Percentiles rank a stretch among this genome's conserved stretches.
Conservation (phyloP, 2,113 vertebrate species). For the Onychostoma macrolepis region DNA sequence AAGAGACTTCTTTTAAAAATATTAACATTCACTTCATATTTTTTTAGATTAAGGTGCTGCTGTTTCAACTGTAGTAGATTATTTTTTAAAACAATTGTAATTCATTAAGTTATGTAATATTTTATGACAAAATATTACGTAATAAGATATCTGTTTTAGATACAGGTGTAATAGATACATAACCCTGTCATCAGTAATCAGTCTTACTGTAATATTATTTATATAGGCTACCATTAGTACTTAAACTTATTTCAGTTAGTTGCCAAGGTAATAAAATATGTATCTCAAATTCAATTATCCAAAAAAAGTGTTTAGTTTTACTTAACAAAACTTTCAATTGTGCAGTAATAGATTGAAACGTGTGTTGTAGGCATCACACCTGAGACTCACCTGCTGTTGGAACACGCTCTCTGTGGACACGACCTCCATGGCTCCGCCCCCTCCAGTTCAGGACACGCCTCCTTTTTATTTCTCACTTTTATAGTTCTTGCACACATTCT, state of each 20-base stretch:
- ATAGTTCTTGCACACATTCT: conserved; percentile 38
- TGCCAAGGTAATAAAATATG: no score
- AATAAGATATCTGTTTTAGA: background rate
- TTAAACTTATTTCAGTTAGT: no score
- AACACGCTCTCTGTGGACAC: conserved; percentile 72
- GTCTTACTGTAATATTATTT: no score
- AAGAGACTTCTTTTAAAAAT: background rate
- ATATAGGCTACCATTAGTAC: no score
- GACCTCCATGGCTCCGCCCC: conserved; percentile 63
- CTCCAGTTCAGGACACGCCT: background rate
- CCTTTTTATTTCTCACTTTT: conserved; percentile 8
- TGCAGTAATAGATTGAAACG: background rate
- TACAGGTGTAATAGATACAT: background rate
- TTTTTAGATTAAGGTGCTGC: background rate
- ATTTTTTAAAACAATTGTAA: background rate
- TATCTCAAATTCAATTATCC: no score
- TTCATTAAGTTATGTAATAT: background rate
- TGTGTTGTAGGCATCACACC: conserved; percentile 68
- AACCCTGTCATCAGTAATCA: no score
- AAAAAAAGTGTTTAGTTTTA: no score
- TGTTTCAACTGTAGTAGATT: background rate
- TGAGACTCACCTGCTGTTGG: conserved; percentile 74
- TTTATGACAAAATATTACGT: background rate
- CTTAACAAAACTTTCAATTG: no score
- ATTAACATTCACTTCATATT: background rate